Evolutionary conservation across 2,113 vertebrate species (phyloP).

Genomic region (Echinops telfairi): DNA sequence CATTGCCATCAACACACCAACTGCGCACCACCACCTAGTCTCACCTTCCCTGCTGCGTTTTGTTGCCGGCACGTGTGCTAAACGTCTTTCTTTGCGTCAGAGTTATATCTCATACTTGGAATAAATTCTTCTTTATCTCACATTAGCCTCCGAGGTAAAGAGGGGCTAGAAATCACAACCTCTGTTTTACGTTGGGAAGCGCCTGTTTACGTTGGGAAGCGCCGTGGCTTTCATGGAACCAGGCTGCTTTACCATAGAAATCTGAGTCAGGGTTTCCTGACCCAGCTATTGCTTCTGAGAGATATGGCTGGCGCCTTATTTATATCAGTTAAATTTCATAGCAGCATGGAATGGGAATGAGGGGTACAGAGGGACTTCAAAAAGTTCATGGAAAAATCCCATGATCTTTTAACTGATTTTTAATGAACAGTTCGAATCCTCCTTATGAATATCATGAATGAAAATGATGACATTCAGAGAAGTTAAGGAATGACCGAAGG

Average conservation of each 20-base stretch:
- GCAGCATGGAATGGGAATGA: neutral
- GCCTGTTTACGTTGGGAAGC: too few species aligned
- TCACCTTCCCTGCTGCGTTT: neutral
- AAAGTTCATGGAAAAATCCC: too few species aligned
- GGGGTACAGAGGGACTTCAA: too few species aligned
- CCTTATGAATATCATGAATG: neutral
- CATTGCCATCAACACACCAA: too few species aligned
- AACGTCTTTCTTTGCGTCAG: too few species aligned
- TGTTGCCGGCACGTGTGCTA: neutral
- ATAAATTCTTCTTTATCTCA: neutral
- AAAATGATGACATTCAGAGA: neutral
- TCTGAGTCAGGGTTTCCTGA: too few species aligned
- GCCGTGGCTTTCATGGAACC: neutral
- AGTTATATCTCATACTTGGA: too few species aligned
- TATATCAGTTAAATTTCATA: neutral
- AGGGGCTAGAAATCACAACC: neutral
- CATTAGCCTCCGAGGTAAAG: neutral
- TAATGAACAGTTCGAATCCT: too few species aligned
- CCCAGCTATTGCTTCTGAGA: neutral
- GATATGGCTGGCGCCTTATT: neutral
- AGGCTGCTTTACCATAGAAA: neutral
- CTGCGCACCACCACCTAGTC: neutral
- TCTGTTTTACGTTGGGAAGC: neutral
- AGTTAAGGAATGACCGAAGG: neutral
- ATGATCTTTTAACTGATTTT: too few species aligned